Evolutionary conservation across 2,797 vertebrate genomes (phyloP).

Genomic region (Takifugu rubripes): DNA sequence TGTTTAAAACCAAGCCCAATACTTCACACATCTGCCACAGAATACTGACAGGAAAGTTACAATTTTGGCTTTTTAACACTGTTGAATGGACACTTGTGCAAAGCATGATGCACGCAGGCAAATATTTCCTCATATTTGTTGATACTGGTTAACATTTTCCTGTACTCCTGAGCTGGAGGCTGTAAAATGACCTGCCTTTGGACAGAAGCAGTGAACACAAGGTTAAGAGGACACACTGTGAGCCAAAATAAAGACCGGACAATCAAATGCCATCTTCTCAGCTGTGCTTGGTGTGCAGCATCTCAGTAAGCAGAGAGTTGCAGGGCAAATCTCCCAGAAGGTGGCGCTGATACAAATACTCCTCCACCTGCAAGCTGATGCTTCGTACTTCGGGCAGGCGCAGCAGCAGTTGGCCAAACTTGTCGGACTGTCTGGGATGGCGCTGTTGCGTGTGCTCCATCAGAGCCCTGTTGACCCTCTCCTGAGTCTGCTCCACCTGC

Average conservation of each 20-base stretch:
- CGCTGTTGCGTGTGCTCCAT: constrained; percentile 78
- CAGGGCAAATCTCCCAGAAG: constrained; percentile 82
- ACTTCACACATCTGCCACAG: constrained; percentile 19
- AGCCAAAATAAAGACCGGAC: neutral
- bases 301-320: constrained; percentile 81
- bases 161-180: neutral
- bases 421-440: constrained; percentile 75
- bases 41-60: constrained; percentile 22
- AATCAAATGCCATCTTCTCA: constrained; percentile 39
- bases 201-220: neutral
- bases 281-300: constrained; percentile 80
- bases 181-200: no score
- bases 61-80: constrained; percentile 45
- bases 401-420: constrained; percentile 82
- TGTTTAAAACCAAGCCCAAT: constrained; percentile 11
- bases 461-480: constrained; percentile 77
- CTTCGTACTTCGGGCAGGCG: constrained; percentile 80
- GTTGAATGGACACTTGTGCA: constrained; percentile 9
- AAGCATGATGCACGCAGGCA: constrained; percentile 1
- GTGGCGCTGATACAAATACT: constrained; percentile 83
- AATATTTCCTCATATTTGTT: neutral
- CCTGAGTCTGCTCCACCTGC: constrained; percentile 79
- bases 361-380: constrained; percentile 82
- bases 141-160: neutral
- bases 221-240: neutral